Base-by-base conservation (phyloP, 2,888 invertebrate genomes). In the Xanthia icteritia region DNA sequence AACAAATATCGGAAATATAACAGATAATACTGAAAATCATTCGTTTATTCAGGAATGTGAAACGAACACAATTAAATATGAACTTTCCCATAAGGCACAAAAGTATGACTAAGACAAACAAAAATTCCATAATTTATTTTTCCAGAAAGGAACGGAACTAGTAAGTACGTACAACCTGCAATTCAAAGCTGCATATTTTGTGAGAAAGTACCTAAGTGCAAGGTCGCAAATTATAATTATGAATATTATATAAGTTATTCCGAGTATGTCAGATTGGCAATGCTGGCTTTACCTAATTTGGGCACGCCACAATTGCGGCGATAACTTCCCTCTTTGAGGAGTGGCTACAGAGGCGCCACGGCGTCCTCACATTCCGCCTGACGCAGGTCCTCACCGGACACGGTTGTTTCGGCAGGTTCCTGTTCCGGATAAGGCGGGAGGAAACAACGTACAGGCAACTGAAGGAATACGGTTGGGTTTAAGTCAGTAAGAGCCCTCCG, bases 141-240 rank as follows among this genome's bases (percentile, higher is more conserved):
- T 51, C 27, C 64, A 54, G 77, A 76, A 79, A 64, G 45, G 54
- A 81, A 69, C 68, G 79, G 67, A 60, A 82, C 67, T 67, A 54
- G 9, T 20, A 31, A 36, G 20, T 79, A 58, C 17, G 42, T 42
- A 63, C 63, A 63, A 75, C 48, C 58, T 63, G 36, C 20, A 60
- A 42, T 71, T 60, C 56, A 80, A 71, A 74, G 64, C 60, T 64
- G 82, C 70, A 84, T 82, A 42, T 51, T 84, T 80, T 65, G 13
- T 56, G 67, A 71, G 75, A 82, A 84, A 82, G 84, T 67, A 61
- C 60, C 48, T 58, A 64, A 80, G 68, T 71, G 64, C 75, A 80
- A 82, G 82, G 81, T 71, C 48, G 60, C 20, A 54, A 70, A 66
- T 69, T 36, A 69, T 23, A 71, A 68, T 79, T 48, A 67, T 45